Evolutionary conservation across 2,113 vertebrate genomes (phyloP).

Genomic region (Salminus brasiliensis): DNA sequence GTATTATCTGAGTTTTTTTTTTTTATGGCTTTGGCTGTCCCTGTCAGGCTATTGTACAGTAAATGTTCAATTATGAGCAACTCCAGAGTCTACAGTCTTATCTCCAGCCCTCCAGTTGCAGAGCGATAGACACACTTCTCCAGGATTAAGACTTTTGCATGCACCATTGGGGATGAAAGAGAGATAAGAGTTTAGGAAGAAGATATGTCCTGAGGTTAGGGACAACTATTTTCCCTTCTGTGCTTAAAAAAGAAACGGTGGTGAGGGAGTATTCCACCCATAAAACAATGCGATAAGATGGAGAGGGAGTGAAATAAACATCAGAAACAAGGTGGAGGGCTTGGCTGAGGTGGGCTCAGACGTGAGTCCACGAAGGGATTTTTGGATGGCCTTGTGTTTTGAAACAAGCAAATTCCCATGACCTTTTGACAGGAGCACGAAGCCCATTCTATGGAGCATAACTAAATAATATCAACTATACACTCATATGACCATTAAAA

Average conservation of each 20-base stretch:
- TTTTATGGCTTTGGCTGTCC: slow-evolving; percentile 22
- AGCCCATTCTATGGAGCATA: background rate
- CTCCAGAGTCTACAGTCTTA: slow-evolving; percentile 36
- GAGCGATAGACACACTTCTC: slow-evolving; percentile 22
- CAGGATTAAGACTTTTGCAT: slow-evolving; percentile 18
- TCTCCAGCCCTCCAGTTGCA: slow-evolving; percentile 35
- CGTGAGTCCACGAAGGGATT: background rate
- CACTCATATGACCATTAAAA: too few species aligned
- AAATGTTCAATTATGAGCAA: slow-evolving; percentile 47
- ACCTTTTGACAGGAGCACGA: background rate
- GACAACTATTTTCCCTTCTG: slow-evolving; percentile 4
- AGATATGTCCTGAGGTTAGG: slow-evolving; percentile 24
- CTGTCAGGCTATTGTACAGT: slow-evolving; percentile 39
- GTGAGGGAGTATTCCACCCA: too few species aligned
- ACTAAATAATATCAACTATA: too few species aligned
- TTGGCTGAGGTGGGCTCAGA: background rate
- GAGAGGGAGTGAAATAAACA: background rate
- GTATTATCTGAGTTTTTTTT: slow-evolving; percentile 37
- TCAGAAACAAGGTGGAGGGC: background rate
- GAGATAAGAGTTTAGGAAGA: slow-evolving; percentile 45
- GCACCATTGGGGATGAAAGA: slow-evolving; percentile 9
- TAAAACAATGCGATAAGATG: background rate
- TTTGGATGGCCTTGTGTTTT: background rate
- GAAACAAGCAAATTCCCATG: background rate
- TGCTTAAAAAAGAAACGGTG: slow-evolving; percentile 1